These are phyloP conservation scores for Sebastes oblongus DNA, from an alignment of 2,797 vertebrate species.

Conservation along the genomic window DNA sequence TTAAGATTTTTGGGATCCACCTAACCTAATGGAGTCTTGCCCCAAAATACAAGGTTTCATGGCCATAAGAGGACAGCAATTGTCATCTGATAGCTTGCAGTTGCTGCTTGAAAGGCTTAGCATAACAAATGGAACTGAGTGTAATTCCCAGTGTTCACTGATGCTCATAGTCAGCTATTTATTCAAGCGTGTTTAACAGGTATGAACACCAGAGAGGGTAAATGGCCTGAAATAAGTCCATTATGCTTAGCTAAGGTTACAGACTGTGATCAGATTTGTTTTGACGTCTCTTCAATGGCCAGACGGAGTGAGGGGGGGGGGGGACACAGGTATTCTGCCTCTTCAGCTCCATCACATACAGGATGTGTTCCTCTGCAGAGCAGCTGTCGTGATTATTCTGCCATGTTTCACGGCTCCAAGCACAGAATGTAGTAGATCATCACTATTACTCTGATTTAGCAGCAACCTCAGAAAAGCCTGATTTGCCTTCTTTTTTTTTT, in stretches of 20 bases:
- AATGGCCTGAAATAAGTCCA: slow-evolving; percentile 51
- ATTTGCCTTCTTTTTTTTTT: not conserved
- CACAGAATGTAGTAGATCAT: slow-evolving; percentile 26
- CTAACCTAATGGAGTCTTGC: not conserved
- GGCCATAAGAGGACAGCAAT: not conserved
- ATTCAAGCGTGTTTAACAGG: slow-evolving; percentile 35
- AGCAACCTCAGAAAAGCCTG: not conserved
- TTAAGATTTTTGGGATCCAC: not conserved
- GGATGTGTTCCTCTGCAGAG: slow-evolving; percentile 27
- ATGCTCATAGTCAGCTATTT: slow-evolving; percentile 34
- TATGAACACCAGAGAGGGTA: slow-evolving; percentile 25
- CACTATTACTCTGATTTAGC: not conserved
- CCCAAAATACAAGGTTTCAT: not conserved
- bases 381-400: slow-evolving; percentile 33
- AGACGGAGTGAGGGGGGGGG: slow-evolving; percentile 12
- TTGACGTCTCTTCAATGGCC: slow-evolving; percentile 37
- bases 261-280: slow-evolving; percentile 50
- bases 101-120: slow-evolving; percentile 16
- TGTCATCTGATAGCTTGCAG: slow-evolving; percentile 6
- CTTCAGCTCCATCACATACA: slow-evolving; percentile 42
- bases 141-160: slow-evolving; percentile 16
- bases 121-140: slow-evolving; percentile 12
- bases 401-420: slow-evolving; percentile 26
- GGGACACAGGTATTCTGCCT: slow-evolving; percentile 38
- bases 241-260: slow-evolving; percentile 45